These are phyloP conservation scores for Helogale parvula DNA, from an alignment of 2,113 vertebrate species.

Conservation along the genomic window DNA sequence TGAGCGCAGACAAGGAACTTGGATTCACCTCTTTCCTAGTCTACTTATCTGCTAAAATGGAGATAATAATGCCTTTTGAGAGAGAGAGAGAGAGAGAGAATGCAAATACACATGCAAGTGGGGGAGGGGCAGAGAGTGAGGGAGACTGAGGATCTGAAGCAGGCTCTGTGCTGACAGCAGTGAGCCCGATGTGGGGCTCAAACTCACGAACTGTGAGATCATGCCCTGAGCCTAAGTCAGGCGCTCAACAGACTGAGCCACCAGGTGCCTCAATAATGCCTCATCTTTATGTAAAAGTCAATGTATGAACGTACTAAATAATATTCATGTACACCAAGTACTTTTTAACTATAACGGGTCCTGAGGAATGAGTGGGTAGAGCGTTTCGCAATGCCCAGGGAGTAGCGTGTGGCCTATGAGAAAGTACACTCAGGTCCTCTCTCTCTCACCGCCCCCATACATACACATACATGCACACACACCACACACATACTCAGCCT, in stretches of 20 bases:
- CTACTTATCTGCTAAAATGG: background rate
- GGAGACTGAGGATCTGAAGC: no score
- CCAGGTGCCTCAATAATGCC: no score
- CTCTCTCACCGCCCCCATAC: background rate
- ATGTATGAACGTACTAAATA: background rate
- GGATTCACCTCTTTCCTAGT: background rate
- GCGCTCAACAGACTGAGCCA: no score
- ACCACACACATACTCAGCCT: background rate
- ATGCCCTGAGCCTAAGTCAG: no score
- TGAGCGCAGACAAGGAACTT: background rate
- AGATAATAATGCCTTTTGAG: background rate
- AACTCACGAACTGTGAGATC: no score
- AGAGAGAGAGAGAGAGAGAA: no score
- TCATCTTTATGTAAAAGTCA: slow-evolving; percentile 22
- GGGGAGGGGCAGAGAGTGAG: no score
- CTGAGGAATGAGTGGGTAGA: background rate
- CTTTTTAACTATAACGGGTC: background rate
- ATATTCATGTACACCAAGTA: background rate
- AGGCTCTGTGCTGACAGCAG: no score
- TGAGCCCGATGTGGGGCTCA: no score
- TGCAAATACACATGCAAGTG: no score
- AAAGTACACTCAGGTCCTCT: background rate
- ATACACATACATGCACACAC: background rate
- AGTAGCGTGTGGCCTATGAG: background rate
- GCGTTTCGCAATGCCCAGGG: background rate